Evolutionary conservation across 2,797 vertebrate species (phyloP), one percentile per base, ranked within the genome.

Genomic region (Pogoniulus pusillus): DNA sequence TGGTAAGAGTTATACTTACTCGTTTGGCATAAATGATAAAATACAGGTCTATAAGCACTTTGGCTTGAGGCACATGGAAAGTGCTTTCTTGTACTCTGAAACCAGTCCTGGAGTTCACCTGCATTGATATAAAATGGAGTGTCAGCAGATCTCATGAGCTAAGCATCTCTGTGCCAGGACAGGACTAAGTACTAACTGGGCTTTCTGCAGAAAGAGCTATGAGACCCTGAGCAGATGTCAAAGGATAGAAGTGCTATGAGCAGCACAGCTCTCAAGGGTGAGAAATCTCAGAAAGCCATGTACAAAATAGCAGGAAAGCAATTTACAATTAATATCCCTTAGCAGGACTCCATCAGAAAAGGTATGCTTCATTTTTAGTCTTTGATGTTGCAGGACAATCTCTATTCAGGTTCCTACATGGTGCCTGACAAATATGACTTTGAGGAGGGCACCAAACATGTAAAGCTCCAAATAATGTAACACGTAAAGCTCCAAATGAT

Each of bases 81-180:
- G 70, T 76, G 12, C 73, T 81, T 54, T 95, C 90, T 22, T 62
- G 62, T 41, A 97, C 75, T 82, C 65, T 87, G 63, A 66, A 89
- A 30, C 85, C 86, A 53, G 94, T 87, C 55, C 70, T 96, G 65
- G 85, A 83, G 78, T 97, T 97, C 65, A 96, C 95, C 97, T 98
- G 93, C 47, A 93, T 59, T 69, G 66, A 84, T 68, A 88, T 45
- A 34, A 6, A 32, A 16, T 17, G 63, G 22, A 18, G 34, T 17
- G 47, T 55, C 58, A 81, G 63, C 14, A 57, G 34, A 66, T 26
- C 14, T 39, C 16, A 43, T 11, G 41, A 90, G 59, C 82, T 39
- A 23, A 17, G 12, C 3, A 0, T 27, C 43, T 65, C 10, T 29
- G 19, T 59, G 68, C 30, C 71, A 47, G 57, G 45, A 62, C 43